Conservation (phyloP, 2,888 invertebrate genomes). For the Xestobium rufovillosum region DNA sequence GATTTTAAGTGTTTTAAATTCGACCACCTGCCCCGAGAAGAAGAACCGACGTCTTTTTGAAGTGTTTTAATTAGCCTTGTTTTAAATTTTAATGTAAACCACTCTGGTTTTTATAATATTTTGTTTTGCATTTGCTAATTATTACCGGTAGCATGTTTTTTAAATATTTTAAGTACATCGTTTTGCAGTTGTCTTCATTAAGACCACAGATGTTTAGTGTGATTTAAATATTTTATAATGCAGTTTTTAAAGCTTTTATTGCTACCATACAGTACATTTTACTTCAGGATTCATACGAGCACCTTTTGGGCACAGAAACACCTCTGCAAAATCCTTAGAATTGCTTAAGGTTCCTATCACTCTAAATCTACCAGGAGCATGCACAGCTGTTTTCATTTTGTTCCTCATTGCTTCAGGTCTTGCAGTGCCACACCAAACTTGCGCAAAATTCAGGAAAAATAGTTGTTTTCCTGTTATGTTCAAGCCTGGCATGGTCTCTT, state of each 20-base stretch:
- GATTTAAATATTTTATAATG: no score
- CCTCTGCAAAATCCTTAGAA: constrained; percentile 66
- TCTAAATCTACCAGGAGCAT: constrained; percentile 70
- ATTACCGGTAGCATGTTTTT: no score
- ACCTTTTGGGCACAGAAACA: constrained; percentile 62
- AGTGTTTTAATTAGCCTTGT: no score
- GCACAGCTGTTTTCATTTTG: constrained; percentile 74
- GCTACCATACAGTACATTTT: constrained; percentile 72
- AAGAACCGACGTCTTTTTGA: no score
- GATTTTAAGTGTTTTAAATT: no score
- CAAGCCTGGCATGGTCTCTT: constrained; percentile 62
- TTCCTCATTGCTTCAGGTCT: constrained; percentile 73
- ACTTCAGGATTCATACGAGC: constrained; percentile 70
- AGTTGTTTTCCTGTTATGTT: constrained; percentile 73
- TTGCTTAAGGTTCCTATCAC: constrained; percentile 75
- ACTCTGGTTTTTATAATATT: no score
- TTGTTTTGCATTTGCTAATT: no score
- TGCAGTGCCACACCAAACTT: constrained; percentile 76
- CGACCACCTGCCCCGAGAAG: no score
- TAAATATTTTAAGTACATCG: no score
- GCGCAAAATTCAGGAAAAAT: constrained; percentile 87
- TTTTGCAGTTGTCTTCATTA: no score
- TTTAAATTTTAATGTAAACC: no score
- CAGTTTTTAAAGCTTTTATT: constrained; percentile 7
- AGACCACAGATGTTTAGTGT: no score